Percentiles rank a stretch among this genome's conserved stretches.
Conservation (phyloP, 1,140 invertebrate species). For the Ladona fulva region DNA sequence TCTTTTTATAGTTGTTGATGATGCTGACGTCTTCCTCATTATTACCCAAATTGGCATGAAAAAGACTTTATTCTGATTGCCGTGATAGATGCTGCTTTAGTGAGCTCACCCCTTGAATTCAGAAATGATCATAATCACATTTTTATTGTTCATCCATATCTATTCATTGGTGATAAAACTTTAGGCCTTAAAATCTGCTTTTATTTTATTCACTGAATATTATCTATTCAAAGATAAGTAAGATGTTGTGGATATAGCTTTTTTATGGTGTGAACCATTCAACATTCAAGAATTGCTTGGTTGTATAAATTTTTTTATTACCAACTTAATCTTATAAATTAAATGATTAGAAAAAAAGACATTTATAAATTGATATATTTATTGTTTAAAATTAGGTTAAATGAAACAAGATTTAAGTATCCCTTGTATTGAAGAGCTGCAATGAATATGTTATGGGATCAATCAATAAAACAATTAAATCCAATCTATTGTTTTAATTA, state of each 20-base stretch:
- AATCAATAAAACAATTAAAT: not conserved
- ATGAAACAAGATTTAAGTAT: not conserved
- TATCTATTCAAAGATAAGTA: too few species aligned
- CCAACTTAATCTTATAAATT: not conserved
- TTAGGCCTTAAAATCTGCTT: not conserved
- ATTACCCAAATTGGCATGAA: not conserved
- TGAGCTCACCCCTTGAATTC: not conserved
- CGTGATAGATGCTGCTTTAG: not conserved
- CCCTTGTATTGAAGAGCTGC: not conserved
- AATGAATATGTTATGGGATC: not conserved
- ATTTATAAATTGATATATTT: slow-evolving; percentile 1
- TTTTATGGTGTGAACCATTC: too few species aligned
- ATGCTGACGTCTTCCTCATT: slow-evolving; percentile 3
- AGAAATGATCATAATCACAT: not conserved
- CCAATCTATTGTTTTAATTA: not conserved
- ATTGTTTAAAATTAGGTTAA: not conserved
- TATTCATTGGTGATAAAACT: not conserved
- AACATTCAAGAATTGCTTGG: not conserved
- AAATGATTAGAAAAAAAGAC: not conserved
- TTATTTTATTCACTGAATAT: not conserved
- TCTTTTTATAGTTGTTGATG: not conserved
- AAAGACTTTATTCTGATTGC: not conserved
- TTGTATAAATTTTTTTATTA: not conserved
- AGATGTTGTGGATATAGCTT: too few species aligned
- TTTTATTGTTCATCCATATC: not conserved